phyloP scores from a whole-genome alignment of 1,140 invertebrate genomes.

The Dendroctonus valens region DNA sequence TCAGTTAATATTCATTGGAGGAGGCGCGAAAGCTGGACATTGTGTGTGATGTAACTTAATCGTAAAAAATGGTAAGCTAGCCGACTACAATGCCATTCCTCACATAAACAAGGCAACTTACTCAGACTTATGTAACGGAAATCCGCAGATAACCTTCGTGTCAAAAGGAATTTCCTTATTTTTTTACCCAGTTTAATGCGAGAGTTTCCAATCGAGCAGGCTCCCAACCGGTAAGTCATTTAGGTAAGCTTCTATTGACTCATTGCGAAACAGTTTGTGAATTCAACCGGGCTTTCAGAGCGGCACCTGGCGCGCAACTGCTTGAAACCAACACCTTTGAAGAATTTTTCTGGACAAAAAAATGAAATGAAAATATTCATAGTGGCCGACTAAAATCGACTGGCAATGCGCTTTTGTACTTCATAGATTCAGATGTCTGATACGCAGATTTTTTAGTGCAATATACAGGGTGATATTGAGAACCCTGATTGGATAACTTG shows the following conservation, averaged over 20 bases:
- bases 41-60: constrained; percentile 1
- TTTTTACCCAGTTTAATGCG: constrained; percentile 34
- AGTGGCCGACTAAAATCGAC: neutral
- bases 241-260: too few species aligned
- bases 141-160: constrained; percentile 41
- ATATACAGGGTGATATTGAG: too few species aligned
- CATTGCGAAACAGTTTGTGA: too few species aligned
- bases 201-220: too few species aligned
- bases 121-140: constrained; percentile 47
- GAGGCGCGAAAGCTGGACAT: neutral
- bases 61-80: neutral
- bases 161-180: constrained; percentile 23
- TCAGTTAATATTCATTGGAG: neutral
- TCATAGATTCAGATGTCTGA: constrained; percentile 33
- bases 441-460: neutral
- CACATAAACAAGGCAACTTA: constrained; percentile 45
- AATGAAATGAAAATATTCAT: too few species aligned
- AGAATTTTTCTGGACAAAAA: too few species aligned
- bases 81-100: constrained; percentile 30
- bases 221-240: too few species aligned
- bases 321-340: too few species aligned
- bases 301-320: too few species aligned
- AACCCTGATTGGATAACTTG: too few species aligned
- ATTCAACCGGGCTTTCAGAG: too few species aligned
- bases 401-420: constrained; percentile 28